Percentiles rank a stretch among this genome's conserved stretches.
Evolutionary conservation across 2,113 vertebrate genomes (phyloP).

Genomic region (Podiceps cristatus): DNA sequence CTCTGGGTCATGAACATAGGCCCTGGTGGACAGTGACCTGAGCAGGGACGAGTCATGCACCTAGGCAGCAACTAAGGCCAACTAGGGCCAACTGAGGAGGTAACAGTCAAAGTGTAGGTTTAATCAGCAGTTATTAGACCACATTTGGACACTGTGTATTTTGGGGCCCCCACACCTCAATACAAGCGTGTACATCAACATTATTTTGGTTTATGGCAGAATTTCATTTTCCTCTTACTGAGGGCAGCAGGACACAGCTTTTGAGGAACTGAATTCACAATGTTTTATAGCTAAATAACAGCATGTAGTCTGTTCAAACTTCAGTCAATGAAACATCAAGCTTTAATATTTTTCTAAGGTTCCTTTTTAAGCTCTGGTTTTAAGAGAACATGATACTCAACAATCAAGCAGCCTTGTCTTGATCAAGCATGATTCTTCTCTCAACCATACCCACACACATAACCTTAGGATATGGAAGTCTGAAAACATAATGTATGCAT

Average conservation of each 20-base stretch:
- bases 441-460: not conserved
- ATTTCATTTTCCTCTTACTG: not conserved
- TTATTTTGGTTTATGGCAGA: not conserved
- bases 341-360: not conserved
- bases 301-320: not conserved
- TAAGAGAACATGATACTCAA: not conserved
- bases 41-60: not conserved
- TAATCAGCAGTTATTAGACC: not conserved
- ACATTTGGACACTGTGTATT: fast-evolving
- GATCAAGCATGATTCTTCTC: not conserved
- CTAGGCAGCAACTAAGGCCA: not conserved
- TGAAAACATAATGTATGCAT: not conserved
- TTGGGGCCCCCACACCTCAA: not conserved
- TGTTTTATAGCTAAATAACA: not conserved
- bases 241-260: not conserved
- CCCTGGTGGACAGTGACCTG: not conserved
- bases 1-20: fast-evolving
- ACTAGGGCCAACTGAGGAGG: not conserved
- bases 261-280: not conserved
- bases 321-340: not conserved
- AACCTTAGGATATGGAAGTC: not conserved
- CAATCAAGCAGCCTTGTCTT: not conserved
- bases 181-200: not conserved
- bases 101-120: fast-evolving
- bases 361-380: not conserved